A percentile compares a stretch with the other conserved stretches of the same genome.
Evolutionary conservation across 2,797 vertebrate genomes (phyloP).

Genomic region (Pangasius mekongensis): DNA sequence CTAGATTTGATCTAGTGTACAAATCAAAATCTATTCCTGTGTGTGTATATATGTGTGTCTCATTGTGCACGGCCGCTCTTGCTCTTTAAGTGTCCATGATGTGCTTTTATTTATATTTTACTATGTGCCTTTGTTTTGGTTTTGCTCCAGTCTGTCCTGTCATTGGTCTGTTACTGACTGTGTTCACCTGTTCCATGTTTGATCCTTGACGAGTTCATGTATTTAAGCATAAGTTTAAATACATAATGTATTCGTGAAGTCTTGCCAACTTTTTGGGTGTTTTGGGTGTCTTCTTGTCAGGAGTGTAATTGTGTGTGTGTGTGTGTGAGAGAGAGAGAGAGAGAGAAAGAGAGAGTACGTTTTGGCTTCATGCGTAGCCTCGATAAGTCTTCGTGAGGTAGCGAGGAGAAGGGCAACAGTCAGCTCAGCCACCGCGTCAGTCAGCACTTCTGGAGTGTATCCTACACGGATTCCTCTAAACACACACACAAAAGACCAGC

Average conservation of each 20-base stretch:
- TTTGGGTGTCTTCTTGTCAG: background rate
- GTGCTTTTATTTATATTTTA: too few relatives aligned
- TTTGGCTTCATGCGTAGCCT: constrained; percentile 79
- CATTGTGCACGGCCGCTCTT: too few relatives aligned
- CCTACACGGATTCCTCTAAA: constrained; percentile 81
- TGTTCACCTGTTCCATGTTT: background rate
- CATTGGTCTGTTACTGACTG: background rate
- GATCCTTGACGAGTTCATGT: background rate
- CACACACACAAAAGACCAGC: constrained; percentile 7
- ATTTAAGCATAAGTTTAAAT: too few relatives aligned
- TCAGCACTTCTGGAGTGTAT: constrained; percentile 78
- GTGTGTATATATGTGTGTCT: too few relatives aligned
- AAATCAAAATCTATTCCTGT: too few relatives aligned
- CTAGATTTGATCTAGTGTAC: background rate
- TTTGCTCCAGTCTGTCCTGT: background rate
- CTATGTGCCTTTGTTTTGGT: background rate
- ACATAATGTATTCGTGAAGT: background rate
- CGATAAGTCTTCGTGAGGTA: constrained; percentile 81
- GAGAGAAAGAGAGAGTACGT: constrained; percentile 58
- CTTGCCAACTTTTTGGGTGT: background rate
- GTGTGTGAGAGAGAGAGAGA: background rate
- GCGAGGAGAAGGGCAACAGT: constrained; percentile 80
- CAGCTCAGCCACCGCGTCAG: constrained; percentile 77
- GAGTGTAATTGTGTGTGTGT: background rate
- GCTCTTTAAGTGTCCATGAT: too few relatives aligned